phyloP scores from a whole-genome alignment of 92 coral and sea anemone genomes.

The Porites cylindrica region DNA sequence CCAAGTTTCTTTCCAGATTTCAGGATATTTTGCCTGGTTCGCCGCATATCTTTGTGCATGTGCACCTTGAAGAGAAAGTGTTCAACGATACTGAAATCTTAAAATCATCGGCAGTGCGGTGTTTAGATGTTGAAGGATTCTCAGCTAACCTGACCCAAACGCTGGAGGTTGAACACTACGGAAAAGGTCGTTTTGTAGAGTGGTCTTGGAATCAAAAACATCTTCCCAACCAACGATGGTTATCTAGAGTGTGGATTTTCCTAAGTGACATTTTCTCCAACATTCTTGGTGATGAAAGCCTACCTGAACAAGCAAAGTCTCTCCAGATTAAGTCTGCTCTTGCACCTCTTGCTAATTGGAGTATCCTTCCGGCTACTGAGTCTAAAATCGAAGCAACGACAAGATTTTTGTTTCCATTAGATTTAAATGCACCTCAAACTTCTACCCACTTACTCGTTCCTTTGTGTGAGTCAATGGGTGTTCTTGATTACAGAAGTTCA shows the following conservation, averaged over 20 bases:
- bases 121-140: constrained; percentile 20
- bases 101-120: not conserved
- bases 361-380: constrained; percentile 69
- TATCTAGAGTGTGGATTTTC: constrained; percentile 20
- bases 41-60: constrained; percentile 57
- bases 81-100: not conserved
- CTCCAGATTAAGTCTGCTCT: constrained; percentile 24
- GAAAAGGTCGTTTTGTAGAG: not conserved
- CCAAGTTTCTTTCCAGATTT: constrained; percentile 61
- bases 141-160: constrained; percentile 15
- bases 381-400: not conserved
- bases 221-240: constrained; percentile 1
- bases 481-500: constrained; percentile 3
- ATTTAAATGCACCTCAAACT: not conserved
- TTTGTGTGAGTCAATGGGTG: constrained; percentile 44
- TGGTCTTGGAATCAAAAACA: not conserved
- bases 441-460: constrained; percentile 60
- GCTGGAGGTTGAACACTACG: not conserved
- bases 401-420: too few relatives aligned
- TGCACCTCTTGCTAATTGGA: constrained; percentile 57
- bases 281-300: not conserved
- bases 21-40: constrained; percentile 63
- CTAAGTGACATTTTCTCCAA: not conserved
- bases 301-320: constrained; percentile 19
- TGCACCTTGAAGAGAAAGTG: not conserved